These are phyloP conservation scores for Coturnix japonica DNA, from an alignment of 2,113 vertebrate species.

Conservation along the genomic window DNA sequence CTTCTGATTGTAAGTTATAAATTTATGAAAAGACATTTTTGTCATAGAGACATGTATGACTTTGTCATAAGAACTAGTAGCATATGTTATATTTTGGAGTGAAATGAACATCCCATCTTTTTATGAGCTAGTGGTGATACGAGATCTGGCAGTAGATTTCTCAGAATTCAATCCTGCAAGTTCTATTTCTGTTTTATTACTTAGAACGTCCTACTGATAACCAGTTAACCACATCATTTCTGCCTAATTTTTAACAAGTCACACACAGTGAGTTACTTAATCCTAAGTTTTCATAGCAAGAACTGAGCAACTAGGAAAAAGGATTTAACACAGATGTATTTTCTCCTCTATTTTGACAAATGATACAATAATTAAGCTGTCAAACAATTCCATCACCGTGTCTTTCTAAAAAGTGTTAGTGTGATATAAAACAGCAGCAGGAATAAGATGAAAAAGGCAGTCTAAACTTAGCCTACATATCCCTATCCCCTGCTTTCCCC, in stretches of 20 bases:
- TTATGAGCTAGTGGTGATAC: neutral
- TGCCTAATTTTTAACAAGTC: neutral
- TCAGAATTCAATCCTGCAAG: neutral
- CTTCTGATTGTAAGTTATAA: neutral
- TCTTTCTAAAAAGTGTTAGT: neutral
- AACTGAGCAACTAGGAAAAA: neutral
- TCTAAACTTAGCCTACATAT: neutral
- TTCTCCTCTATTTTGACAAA: neutral
- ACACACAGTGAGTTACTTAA: neutral
- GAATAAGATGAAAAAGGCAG: neutral
- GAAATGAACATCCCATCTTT: neutral
- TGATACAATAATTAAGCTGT: neutral
- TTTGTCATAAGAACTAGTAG: neutral
- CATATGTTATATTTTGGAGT: neutral
- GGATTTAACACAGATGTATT: neutral
- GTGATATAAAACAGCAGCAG: neutral
- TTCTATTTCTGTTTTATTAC: neutral
- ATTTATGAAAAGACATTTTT: neutral
- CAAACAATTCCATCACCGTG: neutral
- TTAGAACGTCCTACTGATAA: neutral
- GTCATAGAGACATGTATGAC: neutral
- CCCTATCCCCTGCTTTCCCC: neutral
- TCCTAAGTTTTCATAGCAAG: neutral
- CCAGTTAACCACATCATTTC: neutral
- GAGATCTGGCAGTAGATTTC: too few species aligned